Conservation (phyloP, 2,113 vertebrate genomes). For the Melanotaenia duboulayi region DNA sequence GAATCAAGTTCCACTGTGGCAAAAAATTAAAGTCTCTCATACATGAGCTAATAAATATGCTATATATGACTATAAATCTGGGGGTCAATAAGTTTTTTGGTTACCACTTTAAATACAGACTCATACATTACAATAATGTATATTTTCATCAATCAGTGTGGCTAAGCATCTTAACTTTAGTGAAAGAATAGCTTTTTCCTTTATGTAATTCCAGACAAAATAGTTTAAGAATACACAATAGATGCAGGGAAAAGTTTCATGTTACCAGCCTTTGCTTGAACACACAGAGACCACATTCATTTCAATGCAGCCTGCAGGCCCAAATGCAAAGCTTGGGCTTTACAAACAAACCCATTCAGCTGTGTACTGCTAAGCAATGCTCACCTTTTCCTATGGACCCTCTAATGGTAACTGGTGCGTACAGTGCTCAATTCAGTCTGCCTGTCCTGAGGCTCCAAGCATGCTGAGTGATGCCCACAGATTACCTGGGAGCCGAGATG, state of each 20-base stretch:
- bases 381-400: slow-evolving; percentile 48
- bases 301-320: slow-evolving; percentile 16
- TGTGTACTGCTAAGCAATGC: slow-evolving; percentile 1
- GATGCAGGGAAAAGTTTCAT: neutral
- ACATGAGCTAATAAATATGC: too few relatives aligned
- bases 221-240: neutral
- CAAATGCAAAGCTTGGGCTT: neutral
- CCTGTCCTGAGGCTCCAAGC: neutral
- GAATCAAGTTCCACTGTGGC: too few relatives aligned
- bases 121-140: too few relatives aligned
- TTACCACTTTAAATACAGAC: too few relatives aligned
- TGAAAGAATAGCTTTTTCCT: too few relatives aligned
- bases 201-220: neutral
- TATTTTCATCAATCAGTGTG: too few relatives aligned
- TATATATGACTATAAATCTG: too few relatives aligned
- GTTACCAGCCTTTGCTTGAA: too few relatives aligned
- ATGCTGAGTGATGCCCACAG: slow-evolving; percentile 22
- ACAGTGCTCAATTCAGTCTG: slow-evolving; percentile 16
- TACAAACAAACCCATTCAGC: slow-evolving; percentile 49
- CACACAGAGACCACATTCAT: slow-evolving; percentile 40
- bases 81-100: too few relatives aligned
- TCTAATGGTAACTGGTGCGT: slow-evolving; percentile 24
- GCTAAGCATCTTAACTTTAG: too few relatives aligned
- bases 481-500: slow-evolving; percentile 16
- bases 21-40: too few relatives aligned